Evolutionary conservation across 2,888 invertebrate species (phyloP), one percentile per base, ranked within the genome.

Genomic region (Physocephala rufipes): DNA sequence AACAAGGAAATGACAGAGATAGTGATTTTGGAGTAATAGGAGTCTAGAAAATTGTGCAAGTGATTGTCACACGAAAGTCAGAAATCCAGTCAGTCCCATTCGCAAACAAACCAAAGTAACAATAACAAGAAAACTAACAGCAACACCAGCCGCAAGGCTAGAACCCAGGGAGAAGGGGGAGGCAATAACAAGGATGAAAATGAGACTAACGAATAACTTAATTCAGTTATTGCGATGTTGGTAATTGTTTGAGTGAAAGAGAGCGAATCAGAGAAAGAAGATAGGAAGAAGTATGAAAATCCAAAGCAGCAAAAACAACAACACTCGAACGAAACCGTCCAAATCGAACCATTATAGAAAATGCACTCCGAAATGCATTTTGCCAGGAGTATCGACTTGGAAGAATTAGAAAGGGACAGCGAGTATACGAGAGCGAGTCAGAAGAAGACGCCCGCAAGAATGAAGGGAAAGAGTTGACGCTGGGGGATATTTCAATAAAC

Each of bases 131-230:
- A 45, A 9, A 36, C 19, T 53, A 36, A 24, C 45, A 63, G 47
- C 26, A 45, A 7, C 36, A 36, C 5, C 36, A 36, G 36, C 5
- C 5, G 9, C 36, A 9, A 36, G 4, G 36, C n/a, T n/a, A n/a
- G n/a, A n/a, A n/a, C n/a, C n/a, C n/a, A n/a, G n/a, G n/a, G n/a
- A n/a, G 36, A 36, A 9, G 9, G 13, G 28, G 24, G 58, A 21
- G 30, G 13, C 67, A 67, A 59, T 28, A 61, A 68, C 68, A 51
- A 61, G 19, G 62, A 51, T 49, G 64, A 55, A 70, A 49, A 70
- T 70, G 58, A 70, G 64, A 55, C 64, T 70, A 70, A 70, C 70
- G 70, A 70, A 70, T 58, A 70, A 70, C 55, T 70, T 70, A 63
- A 70, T 70, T 55, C 70, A 70, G 64, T 70, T 70, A 70, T 62